A percentile compares a stretch with the other conserved stretches of the same genome.
phyloP scores from a whole-genome alignment of 2,113 vertebrate species.

The Mormyrus iriodes region DNA sequence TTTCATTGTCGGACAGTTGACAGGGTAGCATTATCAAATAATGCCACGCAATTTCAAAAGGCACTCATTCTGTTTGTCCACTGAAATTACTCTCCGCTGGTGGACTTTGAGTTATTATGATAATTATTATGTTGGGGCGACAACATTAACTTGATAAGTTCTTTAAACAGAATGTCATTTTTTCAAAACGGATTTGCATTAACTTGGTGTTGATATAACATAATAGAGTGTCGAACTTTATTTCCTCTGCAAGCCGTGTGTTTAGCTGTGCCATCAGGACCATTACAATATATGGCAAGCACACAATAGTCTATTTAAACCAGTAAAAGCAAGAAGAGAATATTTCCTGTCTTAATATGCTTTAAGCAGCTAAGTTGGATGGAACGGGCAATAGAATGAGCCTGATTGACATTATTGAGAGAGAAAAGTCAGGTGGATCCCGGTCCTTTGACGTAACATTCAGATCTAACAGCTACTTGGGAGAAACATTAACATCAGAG shows the following conservation, averaged over 20 bases:
- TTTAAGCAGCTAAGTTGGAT: not conserved
- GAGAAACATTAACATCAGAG: not conserved
- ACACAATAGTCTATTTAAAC: conserved; percentile 5
- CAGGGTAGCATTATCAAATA: conserved; percentile 18
- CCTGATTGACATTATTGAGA: not conserved
- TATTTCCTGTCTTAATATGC: not conserved
- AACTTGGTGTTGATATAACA: conserved; percentile 24
- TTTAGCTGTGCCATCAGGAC: not conserved
- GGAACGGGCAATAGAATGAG: not conserved
- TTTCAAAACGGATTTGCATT: conserved; percentile 29
- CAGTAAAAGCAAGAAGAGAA: not conserved
- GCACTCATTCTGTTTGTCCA: conserved; percentile 16
- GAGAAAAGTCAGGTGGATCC: conserved; percentile 1
- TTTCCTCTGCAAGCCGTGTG: not conserved
- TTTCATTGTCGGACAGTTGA: not conserved
- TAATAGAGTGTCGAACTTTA: conserved; percentile 27
- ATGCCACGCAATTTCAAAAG: not conserved
- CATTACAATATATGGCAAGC: conserved; percentile 2
- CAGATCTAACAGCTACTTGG: not conserved
- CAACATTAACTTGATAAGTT: conserved; percentile 15
- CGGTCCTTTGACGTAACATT: not conserved
- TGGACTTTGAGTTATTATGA: conserved; percentile 11
- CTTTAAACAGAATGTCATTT: not conserved
- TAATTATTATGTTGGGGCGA: conserved; percentile 15
- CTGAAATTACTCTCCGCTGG: conserved; percentile 19